phyloP scores from a whole-genome alignment of 2,113 vertebrate genomes.

The Trogon surrucura region DNA sequence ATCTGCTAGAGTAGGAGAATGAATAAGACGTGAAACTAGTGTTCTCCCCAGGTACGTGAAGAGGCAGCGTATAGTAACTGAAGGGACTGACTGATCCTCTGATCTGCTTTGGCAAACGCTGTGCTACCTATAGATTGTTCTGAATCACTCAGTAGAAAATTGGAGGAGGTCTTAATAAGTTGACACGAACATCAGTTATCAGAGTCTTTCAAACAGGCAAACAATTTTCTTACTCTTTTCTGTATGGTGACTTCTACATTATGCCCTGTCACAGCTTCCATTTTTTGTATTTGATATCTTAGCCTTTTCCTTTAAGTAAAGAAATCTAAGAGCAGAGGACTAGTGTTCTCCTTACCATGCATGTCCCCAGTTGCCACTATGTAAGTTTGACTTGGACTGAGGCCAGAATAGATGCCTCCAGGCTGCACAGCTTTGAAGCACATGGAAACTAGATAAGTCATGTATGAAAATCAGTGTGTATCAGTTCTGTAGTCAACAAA shows the following conservation, averaged over 20 bases:
- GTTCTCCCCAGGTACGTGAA: accelerated
- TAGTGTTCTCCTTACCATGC: neutral
- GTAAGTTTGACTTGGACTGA: constrained; percentile 18
- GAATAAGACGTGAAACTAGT: neutral
- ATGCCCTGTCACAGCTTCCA: neutral
- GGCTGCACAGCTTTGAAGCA: constrained; percentile 38
- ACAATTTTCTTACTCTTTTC: constrained; percentile 41
- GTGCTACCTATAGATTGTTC: neutral
- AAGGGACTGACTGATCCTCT: neutral
- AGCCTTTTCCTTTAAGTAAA: constrained; percentile 25
- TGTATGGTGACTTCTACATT: constrained; percentile 12
- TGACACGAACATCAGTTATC: neutral
- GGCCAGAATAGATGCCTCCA: constrained; percentile 35
- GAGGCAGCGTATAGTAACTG: neutral
- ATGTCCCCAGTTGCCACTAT: constrained; percentile 4
- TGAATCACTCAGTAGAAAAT: neutral
- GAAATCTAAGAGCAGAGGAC: neutral
- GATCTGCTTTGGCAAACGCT: neutral
- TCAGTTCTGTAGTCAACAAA: constrained; percentile 16
- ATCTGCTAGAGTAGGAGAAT: neutral
- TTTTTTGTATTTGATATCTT: constrained; percentile 26
- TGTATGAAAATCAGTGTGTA: constrained; percentile 58
- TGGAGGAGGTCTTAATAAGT: neutral
- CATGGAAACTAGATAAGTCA: constrained; percentile 2
- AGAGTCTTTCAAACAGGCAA: neutral